Evolutionary conservation across 2,797 vertebrate species (phyloP), one percentile per base, ranked within the genome.

Genomic region (Typhlichthys subterraneus): DNA sequence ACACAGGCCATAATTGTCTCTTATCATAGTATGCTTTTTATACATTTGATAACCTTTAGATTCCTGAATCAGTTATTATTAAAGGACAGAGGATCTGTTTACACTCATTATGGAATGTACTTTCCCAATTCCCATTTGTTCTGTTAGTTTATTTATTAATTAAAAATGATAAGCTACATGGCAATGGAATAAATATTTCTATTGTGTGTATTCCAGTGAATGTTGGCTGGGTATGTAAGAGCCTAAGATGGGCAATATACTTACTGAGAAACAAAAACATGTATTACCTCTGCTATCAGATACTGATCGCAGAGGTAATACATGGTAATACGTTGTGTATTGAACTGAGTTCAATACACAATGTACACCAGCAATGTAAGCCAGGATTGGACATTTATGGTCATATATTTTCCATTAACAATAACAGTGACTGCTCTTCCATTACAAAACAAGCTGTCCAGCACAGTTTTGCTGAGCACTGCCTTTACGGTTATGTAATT

Each of bases 241-340:
- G 74, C 76, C 70, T 45, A 75, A 88, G 80, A 81, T 84, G 75
- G 73, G 65, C 78, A 72, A 54, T 80, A 76, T 83, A 79, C 86
- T 89, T 88, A 84, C 67, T 65, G 71, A 70, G 79, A 65, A 76
- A 23, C 23, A 23, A 52, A 23, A 70, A 51, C 77, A 90, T 92
- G 49, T 85, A 89, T 91, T 88, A 92, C 92, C 12, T 57, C 64
- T 85, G 84, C 79, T 73, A 84, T 67, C 70, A 5, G 15, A 82
- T 79, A 69, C 81, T 73, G 82, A 77, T 57, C 70, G 65, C 67
- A 65, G 73, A 67, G 72, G 67, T 70, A 73, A 4, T 23, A 23
- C 23, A 23, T 23, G 23, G 23, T 23, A 23, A 23, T 23, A 23
- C 23, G 0, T 23, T 64, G 67, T 63, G 17, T 19, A 19, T 19